phyloP scores from a whole-genome alignment of 2,113 vertebrate species.

The Stigmatopora nigra region DNA sequence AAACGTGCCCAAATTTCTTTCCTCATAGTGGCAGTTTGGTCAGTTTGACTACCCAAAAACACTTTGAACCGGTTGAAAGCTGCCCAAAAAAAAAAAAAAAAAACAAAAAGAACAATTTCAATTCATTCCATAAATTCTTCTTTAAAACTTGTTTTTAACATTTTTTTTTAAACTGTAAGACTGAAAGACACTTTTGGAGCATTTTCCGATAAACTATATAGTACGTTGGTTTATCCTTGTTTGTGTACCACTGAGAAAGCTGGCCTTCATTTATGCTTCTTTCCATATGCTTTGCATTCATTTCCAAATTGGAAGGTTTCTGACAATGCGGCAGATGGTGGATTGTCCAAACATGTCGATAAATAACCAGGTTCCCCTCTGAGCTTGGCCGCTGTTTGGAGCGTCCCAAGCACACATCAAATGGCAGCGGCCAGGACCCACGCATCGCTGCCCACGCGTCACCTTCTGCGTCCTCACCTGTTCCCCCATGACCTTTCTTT shows the following conservation, averaged over 20 bases:
- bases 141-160: too few relatives aligned
- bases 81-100: too few relatives aligned
- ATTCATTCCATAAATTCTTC: too few relatives aligned
- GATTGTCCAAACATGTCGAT: slow-evolving; percentile 66
- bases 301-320: slow-evolving; percentile 37
- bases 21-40: too few relatives aligned
- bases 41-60: too few relatives aligned
- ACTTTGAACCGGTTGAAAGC: too few relatives aligned
- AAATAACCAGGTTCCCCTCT: slow-evolving; percentile 62
- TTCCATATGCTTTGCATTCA: slow-evolving; percentile 48
- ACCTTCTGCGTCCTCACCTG: slow-evolving; percentile 36
- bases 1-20: too few relatives aligned
- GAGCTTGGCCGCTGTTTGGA: slow-evolving; percentile 45
- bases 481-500: slow-evolving; percentile 24
- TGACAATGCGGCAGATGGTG: slow-evolving; percentile 64
- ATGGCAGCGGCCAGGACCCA: slow-evolving; percentile 30
- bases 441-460: slow-evolving; percentile 22
- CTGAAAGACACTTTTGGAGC: too few relatives aligned
- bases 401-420: slow-evolving; percentile 53
- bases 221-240: not conserved
- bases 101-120: too few relatives aligned
- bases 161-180: too few relatives aligned
- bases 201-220: not conserved
- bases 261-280: slow-evolving; percentile 24
- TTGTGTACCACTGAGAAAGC: slow-evolving; percentile 22